Percentiles rank a stretch among this genome's conserved stretches.
Conservation (phyloP, 1,140 invertebrate genomes). For the Ruditapes philippinarum region DNA sequence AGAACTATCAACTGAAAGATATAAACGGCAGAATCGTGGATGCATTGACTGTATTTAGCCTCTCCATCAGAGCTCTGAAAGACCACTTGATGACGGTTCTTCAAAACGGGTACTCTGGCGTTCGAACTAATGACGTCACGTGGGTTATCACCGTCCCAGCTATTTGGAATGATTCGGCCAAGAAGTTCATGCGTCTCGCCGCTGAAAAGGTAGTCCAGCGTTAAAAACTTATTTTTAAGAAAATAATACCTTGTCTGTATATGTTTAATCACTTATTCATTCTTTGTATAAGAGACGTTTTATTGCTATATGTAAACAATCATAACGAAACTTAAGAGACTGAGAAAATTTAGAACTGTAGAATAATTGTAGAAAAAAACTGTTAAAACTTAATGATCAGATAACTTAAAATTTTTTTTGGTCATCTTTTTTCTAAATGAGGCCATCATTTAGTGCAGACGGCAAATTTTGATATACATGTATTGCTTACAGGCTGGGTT, state of each 20-base stretch:
- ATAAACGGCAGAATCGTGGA: not conserved
- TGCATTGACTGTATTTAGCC: not conserved
- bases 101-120: not conserved
- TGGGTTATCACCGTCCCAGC: constrained; percentile 40
- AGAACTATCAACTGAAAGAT: not conserved
- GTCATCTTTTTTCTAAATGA: too few relatives aligned
- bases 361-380: too few relatives aligned
- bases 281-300: too few relatives aligned
- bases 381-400: too few relatives aligned
- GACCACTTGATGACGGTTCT: not conserved
- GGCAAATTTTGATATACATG: too few relatives aligned
- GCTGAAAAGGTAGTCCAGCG: constrained; percentile 10
- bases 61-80: constrained; percentile 1
- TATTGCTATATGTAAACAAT: too few relatives aligned
- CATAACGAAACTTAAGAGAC: too few relatives aligned
- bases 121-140: not conserved
- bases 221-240: not conserved
- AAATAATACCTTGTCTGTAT: not conserved
- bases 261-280: not conserved
- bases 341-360: too few relatives aligned
- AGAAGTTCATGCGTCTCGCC: constrained; percentile 39
- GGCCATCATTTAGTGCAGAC: too few relatives aligned
- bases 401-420: too few relatives aligned
- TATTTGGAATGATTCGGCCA: constrained; percentile 40
- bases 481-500: constrained; percentile 29